These are phyloP conservation scores for Lamellibrachia luymesi DNA, from an alignment of 1,140 invertebrate genomes.

Conservation along the genomic window DNA sequence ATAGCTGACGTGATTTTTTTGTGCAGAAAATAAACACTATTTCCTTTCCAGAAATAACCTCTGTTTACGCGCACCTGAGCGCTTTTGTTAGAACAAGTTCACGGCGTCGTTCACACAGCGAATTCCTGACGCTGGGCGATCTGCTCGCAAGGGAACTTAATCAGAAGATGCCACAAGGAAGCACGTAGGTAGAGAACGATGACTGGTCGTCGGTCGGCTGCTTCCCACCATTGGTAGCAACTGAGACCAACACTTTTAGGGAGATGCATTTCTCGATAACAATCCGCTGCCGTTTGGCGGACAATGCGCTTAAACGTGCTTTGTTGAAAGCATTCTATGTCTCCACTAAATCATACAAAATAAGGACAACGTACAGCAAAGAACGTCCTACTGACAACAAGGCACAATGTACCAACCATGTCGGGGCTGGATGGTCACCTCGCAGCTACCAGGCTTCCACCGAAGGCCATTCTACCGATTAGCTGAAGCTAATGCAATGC, in stretches of 20 bases:
- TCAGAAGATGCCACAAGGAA: neutral
- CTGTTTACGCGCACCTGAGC: constrained; percentile 11
- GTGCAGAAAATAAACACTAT: neutral
- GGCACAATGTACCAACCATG: neutral
- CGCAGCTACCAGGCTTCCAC: neutral
- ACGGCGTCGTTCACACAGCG: neutral
- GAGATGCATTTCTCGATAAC: neutral
- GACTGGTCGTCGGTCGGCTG: too few species aligned
- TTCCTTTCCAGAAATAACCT: neutral
- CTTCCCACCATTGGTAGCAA: neutral
- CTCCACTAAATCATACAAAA: neutral
- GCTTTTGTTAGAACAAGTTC: constrained; percentile 12
- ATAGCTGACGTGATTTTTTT: neutral
- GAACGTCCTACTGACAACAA: neutral
- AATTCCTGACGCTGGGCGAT: neutral
- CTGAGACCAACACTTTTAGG: neutral
- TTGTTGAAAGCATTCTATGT: neutral
- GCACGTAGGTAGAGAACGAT: neutral
- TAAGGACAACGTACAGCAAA: neutral
- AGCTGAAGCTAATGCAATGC: neutral
- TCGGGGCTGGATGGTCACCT: neutral
- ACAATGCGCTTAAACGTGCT: neutral
- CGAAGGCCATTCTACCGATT: neutral
- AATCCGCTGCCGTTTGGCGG: neutral
- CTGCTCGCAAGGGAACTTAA: neutral